phyloP scores from a whole-genome alignment of 2,113 vertebrate genomes.

The Centropus bengalensis region DNA sequence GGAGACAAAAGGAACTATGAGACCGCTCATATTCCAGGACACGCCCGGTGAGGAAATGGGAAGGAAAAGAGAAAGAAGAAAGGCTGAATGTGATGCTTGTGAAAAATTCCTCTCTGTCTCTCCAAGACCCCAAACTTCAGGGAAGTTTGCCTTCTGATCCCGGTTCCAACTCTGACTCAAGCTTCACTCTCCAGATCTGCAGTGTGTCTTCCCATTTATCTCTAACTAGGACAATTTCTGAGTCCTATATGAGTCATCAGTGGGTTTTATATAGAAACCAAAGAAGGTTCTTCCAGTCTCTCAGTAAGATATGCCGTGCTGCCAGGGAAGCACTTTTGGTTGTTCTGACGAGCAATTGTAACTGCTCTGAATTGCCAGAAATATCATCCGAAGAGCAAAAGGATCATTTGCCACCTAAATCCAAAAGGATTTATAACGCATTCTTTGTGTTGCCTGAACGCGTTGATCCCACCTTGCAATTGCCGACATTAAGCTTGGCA shows the following conservation, averaged over 20 bases:
- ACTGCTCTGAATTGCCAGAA: constrained; percentile 65
- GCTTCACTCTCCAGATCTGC: constrained; percentile 46
- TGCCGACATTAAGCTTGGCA: constrained; percentile 51
- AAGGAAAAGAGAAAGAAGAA: background rate
- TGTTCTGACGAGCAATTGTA: constrained; percentile 69
- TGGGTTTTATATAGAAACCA: constrained; percentile 73
- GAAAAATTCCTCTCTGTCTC: background rate
- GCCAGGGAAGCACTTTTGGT: constrained; percentile 73
- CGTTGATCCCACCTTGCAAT: constrained; percentile 51
- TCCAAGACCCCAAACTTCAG: background rate
- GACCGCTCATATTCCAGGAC: background rate
- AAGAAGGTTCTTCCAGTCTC: constrained; percentile 75
- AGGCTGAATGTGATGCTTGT: background rate
- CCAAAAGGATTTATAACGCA: constrained; percentile 43
- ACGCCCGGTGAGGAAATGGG: background rate
- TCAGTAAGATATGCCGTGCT: constrained; percentile 68
- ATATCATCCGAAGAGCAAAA: constrained; percentile 63
- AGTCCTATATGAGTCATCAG: constrained; percentile 69
- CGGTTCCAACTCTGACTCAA: constrained; percentile 46
- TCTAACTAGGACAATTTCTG: constrained; percentile 71
- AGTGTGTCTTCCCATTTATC: constrained; percentile 65
- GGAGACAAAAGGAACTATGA: background rate
- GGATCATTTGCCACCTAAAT: constrained; percentile 48
- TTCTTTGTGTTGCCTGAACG: constrained; percentile 1
- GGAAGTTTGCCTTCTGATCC: constrained; percentile 50